Base-by-base conservation (phyloP, 1,140 invertebrate genomes). In the Bicyclus anynana region DNA sequence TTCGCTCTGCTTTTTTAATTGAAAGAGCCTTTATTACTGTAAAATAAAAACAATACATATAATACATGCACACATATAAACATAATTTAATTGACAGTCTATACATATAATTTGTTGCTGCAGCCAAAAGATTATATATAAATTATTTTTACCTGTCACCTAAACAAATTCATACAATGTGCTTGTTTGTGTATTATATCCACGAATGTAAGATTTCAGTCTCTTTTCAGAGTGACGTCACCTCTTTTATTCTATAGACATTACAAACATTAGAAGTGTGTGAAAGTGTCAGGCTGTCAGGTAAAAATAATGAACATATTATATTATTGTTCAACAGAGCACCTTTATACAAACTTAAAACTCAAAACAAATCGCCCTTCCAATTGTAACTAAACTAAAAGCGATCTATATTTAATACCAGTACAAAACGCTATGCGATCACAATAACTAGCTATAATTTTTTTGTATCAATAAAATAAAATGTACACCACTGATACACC, bases 391-490 rank as follows among this genome's bases (percentile, higher is more conserved):
- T 42, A 47, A 47, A 26, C 44, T 47, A 27, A 47, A 59, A 59
- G 52, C 54, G 54, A 53, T 61, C 53, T 61, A 57, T 67, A 67
- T 62, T 64, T 72, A 72, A 73, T 72, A 80, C 77, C 77, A 78
- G 75, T 86, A 86, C 72, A 86, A 86, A 86, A 86, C 81, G 78
- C 75, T 82, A 81, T 73, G 84, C 81, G 78, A 83, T 83, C 78
- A 83, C 76, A 82, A 79, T 65, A 78, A 72, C 76, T 79, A 84
- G 68, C 76, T 77, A 77, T 68, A 73, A 48, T 67, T 76, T 72
- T 73, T 76, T 72, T 73, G 74, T 76, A 84, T 77, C 65, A 61
- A 74, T 74, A 81, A 82, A 83, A 85, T 74, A 79, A 83, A 83
- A 87, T 84, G 52, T 87, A 87, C 84, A 87, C 81, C 82, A 66